Base-by-base conservation (phyloP, 2,113 vertebrate species). In the Prunella himalayana region DNA sequence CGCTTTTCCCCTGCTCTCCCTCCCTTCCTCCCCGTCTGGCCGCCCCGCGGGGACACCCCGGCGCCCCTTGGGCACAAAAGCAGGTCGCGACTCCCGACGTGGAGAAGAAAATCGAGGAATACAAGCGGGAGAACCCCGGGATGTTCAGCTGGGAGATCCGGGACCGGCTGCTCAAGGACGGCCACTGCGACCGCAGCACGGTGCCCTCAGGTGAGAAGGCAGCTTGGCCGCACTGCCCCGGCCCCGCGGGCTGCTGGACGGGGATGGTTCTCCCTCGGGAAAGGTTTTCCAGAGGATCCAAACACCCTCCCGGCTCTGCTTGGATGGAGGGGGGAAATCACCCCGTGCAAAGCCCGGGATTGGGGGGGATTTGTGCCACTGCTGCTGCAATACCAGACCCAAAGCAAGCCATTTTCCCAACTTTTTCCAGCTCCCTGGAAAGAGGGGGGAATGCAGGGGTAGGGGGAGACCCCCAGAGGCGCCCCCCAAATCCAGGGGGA, bases 131-230 rank as follows among this genome's bases (percentile, higher is more conserved):
- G 53, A 99, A 99, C 95, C 98, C 99, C 0, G 99, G 99, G 18
- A 99, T 99, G 99, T 99, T 99, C 98, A 99, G 99, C 97, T 99
- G 99, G 99, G 99, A 99, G 97, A 99, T 99, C 98, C 98, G 99
- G 61, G 99, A 99, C 97, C 98, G 99, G 82, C 98, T 99, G 94
- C 98, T 99, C 88, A 99, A 99, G 97, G 99, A 99, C 15, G 99
- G 99, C 8, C 98, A 99, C 98, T 99, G 99, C 33, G 99, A 99
- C 97, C 98, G 99, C 94, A 99, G 99, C 98, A 99, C 99, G 0
- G 99, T 99, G 97, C 99, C 99, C 98, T 99, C 99, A 99, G 99
- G 99, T 99, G 99, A 99, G 99, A 93, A 98, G 98, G 92, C 92
- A 95, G 90, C 98, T 70, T 63, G 13, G 85, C 75, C 59, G 0